Conservation (phyloP, 2,888 invertebrate species). For the Spatulosminthurus flaviceps region DNA sequence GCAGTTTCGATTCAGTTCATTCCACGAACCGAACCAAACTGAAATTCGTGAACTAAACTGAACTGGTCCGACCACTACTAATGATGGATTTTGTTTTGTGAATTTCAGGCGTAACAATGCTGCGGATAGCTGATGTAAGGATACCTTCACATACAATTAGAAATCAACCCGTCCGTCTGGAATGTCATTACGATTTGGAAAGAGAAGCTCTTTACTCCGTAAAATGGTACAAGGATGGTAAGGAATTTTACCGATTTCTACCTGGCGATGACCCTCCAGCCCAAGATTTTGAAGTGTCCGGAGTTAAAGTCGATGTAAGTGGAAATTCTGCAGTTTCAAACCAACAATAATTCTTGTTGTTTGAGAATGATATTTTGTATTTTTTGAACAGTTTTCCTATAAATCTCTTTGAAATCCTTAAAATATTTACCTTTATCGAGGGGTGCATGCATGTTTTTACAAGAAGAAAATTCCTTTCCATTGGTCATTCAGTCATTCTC, state of each 20-base stretch:
- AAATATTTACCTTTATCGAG: no score
- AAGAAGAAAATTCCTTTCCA: no score
- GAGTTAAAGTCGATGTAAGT: slow-evolving; percentile 88
- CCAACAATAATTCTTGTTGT: no score
- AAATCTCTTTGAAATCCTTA: no score
- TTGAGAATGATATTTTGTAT: no score
- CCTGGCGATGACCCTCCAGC: slow-evolving; percentile 83
- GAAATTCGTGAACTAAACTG: no score
- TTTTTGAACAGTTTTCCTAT: no score
- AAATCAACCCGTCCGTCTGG: slow-evolving; percentile 78
- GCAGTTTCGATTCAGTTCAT: no score
- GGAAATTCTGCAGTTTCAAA: no score
- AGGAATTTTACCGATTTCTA: slow-evolving; percentile 86
- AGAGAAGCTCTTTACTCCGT: slow-evolving; percentile 85
- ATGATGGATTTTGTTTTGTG: slow-evolving; percentile 3
- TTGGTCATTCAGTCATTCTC: no score
- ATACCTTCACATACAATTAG: slow-evolving; percentile 84
- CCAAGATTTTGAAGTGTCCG: slow-evolving; percentile 80
- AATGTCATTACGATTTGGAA: slow-evolving; percentile 85
- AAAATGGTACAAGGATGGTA: slow-evolving; percentile 90
- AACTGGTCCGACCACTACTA: slow-evolving; percentile 18
- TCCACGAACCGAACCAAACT: no score
- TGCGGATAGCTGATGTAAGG: slow-evolving; percentile 80
- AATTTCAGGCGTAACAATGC: slow-evolving; percentile 68
- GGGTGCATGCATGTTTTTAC: no score